Percentiles rank a stretch among this genome's conserved stretches.
These are phyloP conservation scores for Incurvaria masculella DNA, from an alignment of 2,888 invertebrate species.

Conservation along the genomic window DNA sequence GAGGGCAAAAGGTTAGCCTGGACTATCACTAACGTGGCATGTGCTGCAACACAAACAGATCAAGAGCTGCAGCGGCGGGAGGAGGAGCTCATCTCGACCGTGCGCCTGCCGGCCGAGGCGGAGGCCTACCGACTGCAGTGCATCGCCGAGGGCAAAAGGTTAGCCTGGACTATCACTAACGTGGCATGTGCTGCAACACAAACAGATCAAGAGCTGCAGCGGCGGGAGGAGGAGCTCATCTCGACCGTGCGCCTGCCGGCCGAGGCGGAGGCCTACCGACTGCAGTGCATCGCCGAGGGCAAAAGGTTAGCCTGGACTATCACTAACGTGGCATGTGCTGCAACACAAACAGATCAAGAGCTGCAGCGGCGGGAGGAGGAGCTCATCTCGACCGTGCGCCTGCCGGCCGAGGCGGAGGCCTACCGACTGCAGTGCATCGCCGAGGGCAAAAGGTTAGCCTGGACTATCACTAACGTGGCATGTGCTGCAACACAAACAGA, in stretches of 20 bases:
- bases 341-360: constrained; percentile 93
- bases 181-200: constrained; percentile 93
- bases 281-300: constrained; percentile 89
- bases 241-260: constrained; percentile 90
- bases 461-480: too few relatives aligned
- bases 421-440: constrained; percentile 88
- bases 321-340: too few relatives aligned
- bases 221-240: constrained; percentile 89
- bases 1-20: constrained; percentile 81
- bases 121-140: constrained; percentile 89
- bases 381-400: constrained; percentile 79
- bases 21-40: too few relatives aligned
- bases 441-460: constrained; percentile 79
- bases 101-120: constrained; percentile 92
- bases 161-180: too few relatives aligned
- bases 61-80: constrained; percentile 91
- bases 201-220: constrained; percentile 90
- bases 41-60: constrained; percentile 95
- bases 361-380: constrained; percentile 91
- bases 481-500: constrained; percentile 94
- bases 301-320: constrained; percentile 72
- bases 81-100: constrained; percentile 83
- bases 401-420: constrained; percentile 95
- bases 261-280: constrained; percentile 91
- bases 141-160: constrained; percentile 92